These are phyloP conservation scores for Tribolium freemani DNA, from an alignment of 2,888 invertebrate genomes.

Conservation along the genomic window DNA sequence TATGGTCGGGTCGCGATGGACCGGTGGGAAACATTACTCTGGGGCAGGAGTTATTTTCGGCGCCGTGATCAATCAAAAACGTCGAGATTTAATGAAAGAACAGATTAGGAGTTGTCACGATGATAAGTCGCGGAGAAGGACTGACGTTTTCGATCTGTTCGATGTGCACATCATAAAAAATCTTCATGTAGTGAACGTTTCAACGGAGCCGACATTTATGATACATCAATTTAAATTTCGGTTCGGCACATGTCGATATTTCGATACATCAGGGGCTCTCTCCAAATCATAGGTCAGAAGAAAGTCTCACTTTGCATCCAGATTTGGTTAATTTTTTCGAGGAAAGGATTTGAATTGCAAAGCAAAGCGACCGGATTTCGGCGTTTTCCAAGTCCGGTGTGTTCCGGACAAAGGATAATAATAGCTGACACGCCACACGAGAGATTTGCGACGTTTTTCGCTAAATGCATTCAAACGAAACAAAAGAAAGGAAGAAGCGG, in stretches of 20 bases:
- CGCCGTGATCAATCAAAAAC: constrained; percentile 19
- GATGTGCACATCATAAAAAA: constrained; percentile 1
- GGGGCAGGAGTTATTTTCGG: constrained; percentile 3
- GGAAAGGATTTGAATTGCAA: constrained; percentile 33
- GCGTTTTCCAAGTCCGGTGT: constrained; percentile 34
- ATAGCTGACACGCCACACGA: constrained; percentile 33
- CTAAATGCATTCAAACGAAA: constrained; percentile 41
- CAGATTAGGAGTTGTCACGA: constrained; percentile 9
- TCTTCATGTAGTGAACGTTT: constrained; percentile 12
- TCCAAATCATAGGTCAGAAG: background rate
- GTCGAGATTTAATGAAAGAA: background rate
- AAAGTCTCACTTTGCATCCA: background rate
- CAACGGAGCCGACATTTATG: constrained; percentile 36
- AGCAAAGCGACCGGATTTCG: constrained; percentile 28
- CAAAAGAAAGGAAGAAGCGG: constrained; percentile 18
- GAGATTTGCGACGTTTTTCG: constrained; percentile 41
- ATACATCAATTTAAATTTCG: constrained; percentile 40
- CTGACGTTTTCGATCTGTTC: constrained; percentile 10
- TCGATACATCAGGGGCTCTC: constrained; percentile 6
- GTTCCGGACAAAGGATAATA: constrained; percentile 35
- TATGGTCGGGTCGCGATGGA: constrained; percentile 8
- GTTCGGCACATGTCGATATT: constrained; percentile 34
- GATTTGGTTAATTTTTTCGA: constrained; percentile 11
- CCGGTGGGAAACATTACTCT: constrained; percentile 5
- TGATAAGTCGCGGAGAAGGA: constrained; percentile 1